These are phyloP conservation scores for Kryptolebias ocellatus DNA, from an alignment of 2,797 vertebrate genomes.

Conservation along the genomic window DNA sequence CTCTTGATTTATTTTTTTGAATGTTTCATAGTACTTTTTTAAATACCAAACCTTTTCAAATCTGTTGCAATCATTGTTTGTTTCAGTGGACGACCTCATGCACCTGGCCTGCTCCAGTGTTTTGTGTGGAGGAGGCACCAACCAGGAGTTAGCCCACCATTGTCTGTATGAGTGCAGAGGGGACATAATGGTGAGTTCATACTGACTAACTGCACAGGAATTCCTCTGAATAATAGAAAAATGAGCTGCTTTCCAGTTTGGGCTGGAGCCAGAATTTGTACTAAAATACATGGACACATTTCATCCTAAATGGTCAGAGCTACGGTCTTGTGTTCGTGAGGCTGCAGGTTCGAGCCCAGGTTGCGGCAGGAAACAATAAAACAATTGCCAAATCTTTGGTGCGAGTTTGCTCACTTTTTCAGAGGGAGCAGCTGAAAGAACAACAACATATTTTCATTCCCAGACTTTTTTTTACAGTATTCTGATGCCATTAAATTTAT, in stretches of 20 bases:
- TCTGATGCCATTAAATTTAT: too few species aligned
- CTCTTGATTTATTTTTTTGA: background rate
- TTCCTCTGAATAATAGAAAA: slow-evolving; percentile 22
- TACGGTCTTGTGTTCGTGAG: too few species aligned
- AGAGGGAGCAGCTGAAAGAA: too few species aligned
- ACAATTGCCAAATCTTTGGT: too few species aligned
- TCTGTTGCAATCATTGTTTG: background rate
- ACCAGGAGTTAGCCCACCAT: slow-evolving; percentile 95
- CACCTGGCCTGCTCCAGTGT: slow-evolving; percentile 95
- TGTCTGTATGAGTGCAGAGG: slow-evolving; percentile 91
- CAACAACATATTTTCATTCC: too few species aligned
- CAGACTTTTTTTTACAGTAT: too few species aligned
- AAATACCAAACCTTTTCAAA: background rate
- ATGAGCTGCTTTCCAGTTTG: background rate
- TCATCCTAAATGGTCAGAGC: too few species aligned
- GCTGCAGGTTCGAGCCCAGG: too few species aligned
- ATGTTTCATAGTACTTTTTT: background rate
- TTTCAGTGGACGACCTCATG: slow-evolving; percentile 87
- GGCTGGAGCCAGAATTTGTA: slow-evolving; percentile 5
- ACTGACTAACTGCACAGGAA: background rate
- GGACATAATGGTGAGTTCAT: slow-evolving; percentile 90
- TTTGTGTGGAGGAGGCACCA: slow-evolving; percentile 93
- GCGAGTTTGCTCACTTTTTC: too few species aligned
- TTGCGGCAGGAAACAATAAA: too few species aligned
- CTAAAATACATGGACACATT: background rate